Conservation (phyloP, 2,888 invertebrate genomes). For the Sarcophaga rosellei region DNA sequence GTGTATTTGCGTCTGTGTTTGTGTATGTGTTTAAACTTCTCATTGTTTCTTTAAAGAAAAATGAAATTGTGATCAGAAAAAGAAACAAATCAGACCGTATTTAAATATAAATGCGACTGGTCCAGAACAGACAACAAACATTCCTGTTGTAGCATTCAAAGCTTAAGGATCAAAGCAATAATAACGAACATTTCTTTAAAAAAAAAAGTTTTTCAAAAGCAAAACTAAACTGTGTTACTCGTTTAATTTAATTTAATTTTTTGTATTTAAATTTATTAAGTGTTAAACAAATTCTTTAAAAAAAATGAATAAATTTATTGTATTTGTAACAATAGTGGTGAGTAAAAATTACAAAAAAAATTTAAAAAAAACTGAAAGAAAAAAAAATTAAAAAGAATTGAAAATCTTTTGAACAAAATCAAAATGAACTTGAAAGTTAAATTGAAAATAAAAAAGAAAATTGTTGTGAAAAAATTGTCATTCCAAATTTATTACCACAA, state of each 20-base stretch:
- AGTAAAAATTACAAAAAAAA: slow-evolving; percentile 71
- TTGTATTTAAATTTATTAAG: slow-evolving; percentile 26
- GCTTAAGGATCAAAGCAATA: slow-evolving; percentile 75
- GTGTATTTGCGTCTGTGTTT: background rate
- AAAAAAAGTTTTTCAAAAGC: background rate
- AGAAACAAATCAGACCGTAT: slow-evolving; percentile 62
- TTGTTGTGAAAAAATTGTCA: background rate
- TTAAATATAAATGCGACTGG: slow-evolving; percentile 70
- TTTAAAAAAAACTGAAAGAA: slow-evolving; percentile 17
- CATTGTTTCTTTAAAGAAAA: slow-evolving; percentile 21
- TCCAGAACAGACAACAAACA: slow-evolving; percentile 74
- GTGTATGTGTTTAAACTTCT: slow-evolving; percentile 17
- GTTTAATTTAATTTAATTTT: no score
- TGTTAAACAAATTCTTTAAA: slow-evolving; percentile 33
- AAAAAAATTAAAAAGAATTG: background rate
- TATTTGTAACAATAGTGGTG: slow-evolving; percentile 75
- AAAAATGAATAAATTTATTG: slow-evolving; percentile 74
- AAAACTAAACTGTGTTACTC: background rate
- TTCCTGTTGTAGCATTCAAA: slow-evolving; percentile 79
- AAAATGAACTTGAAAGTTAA: background rate
- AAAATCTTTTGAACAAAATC: background rate
- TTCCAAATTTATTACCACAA: background rate
- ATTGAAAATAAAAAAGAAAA: background rate
- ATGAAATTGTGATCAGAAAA: slow-evolving; percentile 11
- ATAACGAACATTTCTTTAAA: slow-evolving; percentile 10